phyloP scores from a whole-genome alignment of 2,888 invertebrate species.

The Mactromeris polynyma region DNA sequence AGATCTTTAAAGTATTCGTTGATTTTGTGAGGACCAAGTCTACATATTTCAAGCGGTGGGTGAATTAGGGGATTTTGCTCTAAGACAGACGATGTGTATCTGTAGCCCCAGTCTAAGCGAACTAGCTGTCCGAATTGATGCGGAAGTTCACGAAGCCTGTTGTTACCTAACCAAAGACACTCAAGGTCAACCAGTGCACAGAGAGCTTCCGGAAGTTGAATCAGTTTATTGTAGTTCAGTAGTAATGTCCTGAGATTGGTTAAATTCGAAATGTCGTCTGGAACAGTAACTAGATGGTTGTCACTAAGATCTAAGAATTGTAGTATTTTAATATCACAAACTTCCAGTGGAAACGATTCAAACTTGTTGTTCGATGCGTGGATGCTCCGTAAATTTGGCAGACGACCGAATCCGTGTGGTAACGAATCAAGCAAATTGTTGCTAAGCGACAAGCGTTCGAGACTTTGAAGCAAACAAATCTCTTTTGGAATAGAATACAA shows the following conservation, averaged over 20 bases:
- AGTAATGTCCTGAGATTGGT: slow-evolving; percentile 85
- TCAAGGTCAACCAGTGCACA: slow-evolving; percentile 85
- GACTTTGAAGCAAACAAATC: slow-evolving; percentile 80
- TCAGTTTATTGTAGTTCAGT: slow-evolving; percentile 86
- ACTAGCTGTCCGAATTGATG: slow-evolving; percentile 82
- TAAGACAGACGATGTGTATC: slow-evolving; percentile 83
- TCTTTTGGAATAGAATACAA: slow-evolving; percentile 83
- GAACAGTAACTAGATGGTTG: slow-evolving; percentile 84
- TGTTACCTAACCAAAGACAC: slow-evolving; percentile 87
- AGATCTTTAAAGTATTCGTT: slow-evolving; percentile 77
- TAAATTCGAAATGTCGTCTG: slow-evolving; percentile 84
- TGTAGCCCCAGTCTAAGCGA: slow-evolving; percentile 84
- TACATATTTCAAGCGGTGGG: slow-evolving; percentile 86
- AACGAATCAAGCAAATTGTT: slow-evolving; percentile 84
- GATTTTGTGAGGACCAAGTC: slow-evolving; percentile 84
- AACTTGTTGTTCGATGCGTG: slow-evolving; percentile 87
- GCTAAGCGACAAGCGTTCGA: slow-evolving; percentile 86
- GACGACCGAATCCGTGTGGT: slow-evolving; percentile 81
- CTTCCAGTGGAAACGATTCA: slow-evolving; percentile 81
- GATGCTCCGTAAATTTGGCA: slow-evolving; percentile 83
- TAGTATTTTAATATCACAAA: slow-evolving; percentile 83
- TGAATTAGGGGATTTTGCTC: slow-evolving; percentile 85
- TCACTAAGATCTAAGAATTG: slow-evolving; percentile 87
- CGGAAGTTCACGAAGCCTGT: slow-evolving; percentile 84
- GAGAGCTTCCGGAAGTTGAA: slow-evolving; percentile 83